Percentiles rank a stretch among this genome's conserved stretches.
phyloP scores from a whole-genome alignment of 2,113 vertebrate genomes.

The Percopsis transmontana region DNA sequence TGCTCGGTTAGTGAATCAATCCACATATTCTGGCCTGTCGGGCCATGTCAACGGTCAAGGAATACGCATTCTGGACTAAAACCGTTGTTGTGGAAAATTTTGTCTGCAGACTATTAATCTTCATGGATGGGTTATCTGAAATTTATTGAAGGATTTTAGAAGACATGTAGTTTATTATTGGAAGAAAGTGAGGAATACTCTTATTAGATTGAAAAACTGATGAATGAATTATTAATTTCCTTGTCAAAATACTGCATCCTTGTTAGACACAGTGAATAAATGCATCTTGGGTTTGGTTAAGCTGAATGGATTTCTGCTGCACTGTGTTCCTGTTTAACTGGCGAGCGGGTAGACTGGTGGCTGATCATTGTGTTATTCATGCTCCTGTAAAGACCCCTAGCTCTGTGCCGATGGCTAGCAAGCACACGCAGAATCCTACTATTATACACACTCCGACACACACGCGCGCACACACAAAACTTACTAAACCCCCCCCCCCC shows the following conservation, averaged over 20 bases:
- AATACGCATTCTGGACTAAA: not conserved
- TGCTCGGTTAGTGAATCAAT: not conserved
- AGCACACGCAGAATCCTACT: slow-evolving; percentile 6
- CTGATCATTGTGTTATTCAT: slow-evolving; percentile 68
- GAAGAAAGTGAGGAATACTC: not conserved
- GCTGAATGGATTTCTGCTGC: not conserved
- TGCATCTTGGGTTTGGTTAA: not conserved
- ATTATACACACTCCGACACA: not conserved
- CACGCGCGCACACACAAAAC: not conserved
- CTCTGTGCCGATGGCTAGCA: slow-evolving; percentile 42
- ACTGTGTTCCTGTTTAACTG: too few relatives aligned
- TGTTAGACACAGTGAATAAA: not conserved
- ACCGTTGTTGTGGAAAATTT: too few relatives aligned
- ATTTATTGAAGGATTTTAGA: too few relatives aligned
- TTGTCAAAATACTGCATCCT: too few relatives aligned
- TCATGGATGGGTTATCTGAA: too few relatives aligned
- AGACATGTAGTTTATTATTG: not conserved
- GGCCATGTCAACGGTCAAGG: slow-evolving; percentile 13
- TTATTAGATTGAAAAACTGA: too few relatives aligned
- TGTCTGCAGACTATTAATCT: too few relatives aligned
- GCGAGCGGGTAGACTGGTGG: slow-evolving; percentile 12
- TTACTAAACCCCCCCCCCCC: not conserved
- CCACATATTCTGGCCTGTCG: slow-evolving; percentile 14
- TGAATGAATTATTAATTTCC: too few relatives aligned
- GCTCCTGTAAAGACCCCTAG: slow-evolving; percentile 48